Evolutionary conservation across 2,888 invertebrate species (phyloP).

Genomic region (Andrena dorsata): DNA sequence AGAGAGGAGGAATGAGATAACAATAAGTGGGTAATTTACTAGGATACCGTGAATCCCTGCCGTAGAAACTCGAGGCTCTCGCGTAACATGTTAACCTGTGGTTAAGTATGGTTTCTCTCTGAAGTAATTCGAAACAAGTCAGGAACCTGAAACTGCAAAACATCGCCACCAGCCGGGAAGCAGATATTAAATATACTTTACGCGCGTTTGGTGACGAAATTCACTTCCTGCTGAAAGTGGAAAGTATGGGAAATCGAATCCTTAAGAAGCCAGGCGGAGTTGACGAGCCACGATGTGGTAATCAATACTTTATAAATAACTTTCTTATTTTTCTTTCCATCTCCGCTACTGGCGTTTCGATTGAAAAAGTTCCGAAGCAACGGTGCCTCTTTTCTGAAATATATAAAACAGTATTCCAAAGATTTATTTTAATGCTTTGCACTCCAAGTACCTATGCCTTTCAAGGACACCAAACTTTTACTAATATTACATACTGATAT

Average conservation of each 20-base stretch:
- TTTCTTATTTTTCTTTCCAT: background rate
- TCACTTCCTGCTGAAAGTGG: background rate
- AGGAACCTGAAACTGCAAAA: background rate
- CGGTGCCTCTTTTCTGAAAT: background rate
- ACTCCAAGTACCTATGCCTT: too few species aligned
- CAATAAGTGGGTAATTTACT: background rate
- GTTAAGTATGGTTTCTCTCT: background rate
- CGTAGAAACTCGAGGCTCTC: background rate
- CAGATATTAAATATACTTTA: conserved; percentile 8
- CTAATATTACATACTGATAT: too few species aligned
- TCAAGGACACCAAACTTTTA: too few species aligned
- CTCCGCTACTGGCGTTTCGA: background rate
- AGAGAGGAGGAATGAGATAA: too few species aligned
- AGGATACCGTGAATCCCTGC: background rate
- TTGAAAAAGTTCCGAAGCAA: background rate
- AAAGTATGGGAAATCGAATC: background rate
- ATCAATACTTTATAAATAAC: background rate
- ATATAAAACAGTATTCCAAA: too few species aligned
- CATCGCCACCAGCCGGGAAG: background rate
- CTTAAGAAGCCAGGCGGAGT: background rate
- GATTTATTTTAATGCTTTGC: too few species aligned
- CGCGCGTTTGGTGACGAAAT: background rate
- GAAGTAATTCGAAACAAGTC: background rate
- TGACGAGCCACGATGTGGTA: too few species aligned
- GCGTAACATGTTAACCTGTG: background rate